A percentile compares a stretch with the other conserved stretches of the same genome.
Evolutionary conservation across 2,797 vertebrate species (phyloP).

Genomic region (Champsocephalus esox): DNA sequence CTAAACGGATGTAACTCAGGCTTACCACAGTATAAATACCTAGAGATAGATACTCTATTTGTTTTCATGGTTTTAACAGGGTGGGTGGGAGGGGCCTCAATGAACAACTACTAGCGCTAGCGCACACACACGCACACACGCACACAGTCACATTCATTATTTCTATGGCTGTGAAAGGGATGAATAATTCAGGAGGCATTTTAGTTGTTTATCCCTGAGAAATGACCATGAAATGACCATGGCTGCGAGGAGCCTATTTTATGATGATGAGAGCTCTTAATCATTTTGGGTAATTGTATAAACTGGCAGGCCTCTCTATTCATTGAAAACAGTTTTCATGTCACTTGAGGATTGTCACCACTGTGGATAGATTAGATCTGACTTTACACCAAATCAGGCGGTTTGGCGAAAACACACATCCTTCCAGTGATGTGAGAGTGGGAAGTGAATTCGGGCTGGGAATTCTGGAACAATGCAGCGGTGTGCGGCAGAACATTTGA

Average conservation of each 20-base stretch:
- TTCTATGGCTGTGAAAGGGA: conserved; percentile 52
- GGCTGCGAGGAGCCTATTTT: conserved; percentile 50
- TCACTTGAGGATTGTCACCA: conserved; percentile 36
- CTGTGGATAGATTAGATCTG: conserved; percentile 41
- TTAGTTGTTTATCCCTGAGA: conserved; percentile 63
- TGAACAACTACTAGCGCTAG: conserved; percentile 46
- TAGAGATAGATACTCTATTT: conserved; percentile 65
- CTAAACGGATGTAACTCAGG: conserved; percentile 64
- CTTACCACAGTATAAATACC: conserved; percentile 66
- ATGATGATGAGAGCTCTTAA: conserved; percentile 56
- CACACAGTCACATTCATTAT: conserved; percentile 56
- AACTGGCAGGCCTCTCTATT: conserved; percentile 43
- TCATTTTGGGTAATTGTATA: conserved; percentile 53
- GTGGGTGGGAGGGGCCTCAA: conserved; percentile 17
- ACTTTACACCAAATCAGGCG: conserved; percentile 4
- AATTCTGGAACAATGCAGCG: no score
- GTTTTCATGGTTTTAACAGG: conserved; percentile 64
- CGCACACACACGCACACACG: background rate
- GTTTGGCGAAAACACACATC: no score
- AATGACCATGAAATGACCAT: conserved; percentile 62
- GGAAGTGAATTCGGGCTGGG: no score
- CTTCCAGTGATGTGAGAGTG: no score
- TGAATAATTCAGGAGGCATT: conserved; percentile 72
- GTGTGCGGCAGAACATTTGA: no score
- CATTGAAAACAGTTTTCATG: conserved; percentile 34